A percentile compares a stretch with the other conserved stretches of the same genome.
phyloP scores from a whole-genome alignment of 2,888 invertebrate genomes.

The Rotaria sp. region DNA sequence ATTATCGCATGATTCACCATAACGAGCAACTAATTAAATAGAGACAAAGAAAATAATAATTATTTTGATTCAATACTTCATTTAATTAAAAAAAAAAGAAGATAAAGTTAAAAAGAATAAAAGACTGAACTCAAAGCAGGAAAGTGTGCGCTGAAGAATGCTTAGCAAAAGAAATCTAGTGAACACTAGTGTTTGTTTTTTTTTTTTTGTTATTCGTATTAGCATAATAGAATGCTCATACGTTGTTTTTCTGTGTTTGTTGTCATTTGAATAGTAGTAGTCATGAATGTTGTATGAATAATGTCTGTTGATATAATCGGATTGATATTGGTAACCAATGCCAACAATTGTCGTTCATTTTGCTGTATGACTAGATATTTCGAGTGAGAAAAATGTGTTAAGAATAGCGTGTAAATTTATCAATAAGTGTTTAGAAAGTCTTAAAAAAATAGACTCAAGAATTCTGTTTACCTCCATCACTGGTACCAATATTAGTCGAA shows the following conservation, averaged over 20 bases:
- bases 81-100: background rate
- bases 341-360: background rate
- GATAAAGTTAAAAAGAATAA: background rate
- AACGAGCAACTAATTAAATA: background rate
- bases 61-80: background rate
- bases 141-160: background rate
- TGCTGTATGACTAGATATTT: background rate
- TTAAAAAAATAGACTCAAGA: background rate
- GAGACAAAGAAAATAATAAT: background rate
- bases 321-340: background rate
- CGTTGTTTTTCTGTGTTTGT: background rate
- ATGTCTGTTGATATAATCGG: background rate
- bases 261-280: background rate
- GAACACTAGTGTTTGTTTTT: too few species aligned
- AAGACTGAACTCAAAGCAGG: background rate
- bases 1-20: background rate
- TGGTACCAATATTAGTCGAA: background rate
- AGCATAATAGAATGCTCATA: background rate
- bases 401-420: background rate
- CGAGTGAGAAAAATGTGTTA: background rate
- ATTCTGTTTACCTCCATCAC: background rate
- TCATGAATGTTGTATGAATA: background rate
- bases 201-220: too few species aligned
- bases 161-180: background rate
- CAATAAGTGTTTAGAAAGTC: background rate